Evolutionary conservation across 2,888 invertebrate genomes (phyloP), one percentile per base, ranked within the genome.

Genomic region (Automeris io): DNA sequence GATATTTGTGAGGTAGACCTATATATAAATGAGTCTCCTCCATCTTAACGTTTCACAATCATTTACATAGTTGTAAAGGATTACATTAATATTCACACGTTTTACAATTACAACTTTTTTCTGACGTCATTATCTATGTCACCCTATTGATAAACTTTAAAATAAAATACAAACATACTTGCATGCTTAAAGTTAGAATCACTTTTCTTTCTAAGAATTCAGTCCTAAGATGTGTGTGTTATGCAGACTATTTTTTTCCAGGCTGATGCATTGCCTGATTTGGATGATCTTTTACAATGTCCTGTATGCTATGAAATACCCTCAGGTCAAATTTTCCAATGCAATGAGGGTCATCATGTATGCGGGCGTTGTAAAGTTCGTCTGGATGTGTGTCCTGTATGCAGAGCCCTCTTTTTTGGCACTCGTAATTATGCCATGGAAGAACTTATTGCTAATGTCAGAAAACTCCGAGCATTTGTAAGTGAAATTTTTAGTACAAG

Each of bases 301-400:
- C 89, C 88, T 13, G 83, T 90, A n/a, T 90, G 90, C 60, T 87
- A 87, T 51, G 88, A 88, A 48, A 77, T 83, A 38, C 82, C 88
- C 7, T 46, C 69, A 1, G 80, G 77, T 1, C 78, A 79, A 43
- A 86, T 89, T 41, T 77, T 83, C 43, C 87, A 88, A 54, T 90
- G 90, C 51, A 67, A 75, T 49, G 81, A 87, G 45, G 90, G 90
- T 0, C 90, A 90, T 52, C 88, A 89, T 61, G 81, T 90, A 0
- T 90, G 90, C 45, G 74, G 73, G 2, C 56, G 64, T 1, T 90
- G 90, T 58, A 87, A 79, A 49, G 50, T 57, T 29, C 81, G 86
- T 37, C 64, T 89, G 16, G 61, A 67, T 19, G 61, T 70, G 18
- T 90, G 90, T 49, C 89, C 90, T 2, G 77, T 87, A 0, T 90